phyloP scores from a whole-genome alignment of 2,888 invertebrate species.

The Erebia aethiops region DNA sequence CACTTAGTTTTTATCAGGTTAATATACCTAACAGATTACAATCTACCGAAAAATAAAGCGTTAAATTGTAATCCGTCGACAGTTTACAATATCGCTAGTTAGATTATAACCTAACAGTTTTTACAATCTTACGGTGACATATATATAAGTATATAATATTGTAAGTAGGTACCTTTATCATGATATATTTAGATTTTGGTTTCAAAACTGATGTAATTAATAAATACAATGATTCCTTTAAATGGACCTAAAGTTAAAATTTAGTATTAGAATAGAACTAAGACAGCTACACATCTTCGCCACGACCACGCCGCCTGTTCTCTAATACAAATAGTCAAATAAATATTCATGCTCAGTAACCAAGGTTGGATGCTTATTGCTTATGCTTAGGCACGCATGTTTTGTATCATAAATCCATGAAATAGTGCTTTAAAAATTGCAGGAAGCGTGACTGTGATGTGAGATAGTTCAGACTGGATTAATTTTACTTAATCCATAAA shows the following conservation, averaged over 20 bases:
- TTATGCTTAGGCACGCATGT: conserved; percentile 6
- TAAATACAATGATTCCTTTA: background rate
- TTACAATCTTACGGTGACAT: too few species aligned
- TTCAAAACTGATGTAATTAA: background rate
- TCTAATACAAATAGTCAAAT: conserved; percentile 6
- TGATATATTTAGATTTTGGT: background rate
- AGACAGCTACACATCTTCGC: background rate
- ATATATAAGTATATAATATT: too few species aligned
- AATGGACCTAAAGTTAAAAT: background rate
- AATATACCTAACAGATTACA: too few species aligned
- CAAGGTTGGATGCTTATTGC: conserved; percentile 13
- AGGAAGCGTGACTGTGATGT: background rate
- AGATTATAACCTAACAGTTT: too few species aligned
- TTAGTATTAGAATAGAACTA: background rate
- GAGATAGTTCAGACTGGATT: background rate
- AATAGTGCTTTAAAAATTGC: background rate
- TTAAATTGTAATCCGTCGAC: too few species aligned
- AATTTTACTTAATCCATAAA: background rate
- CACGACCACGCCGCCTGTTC: background rate
- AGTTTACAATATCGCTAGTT: too few species aligned
- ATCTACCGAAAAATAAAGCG: too few species aligned
- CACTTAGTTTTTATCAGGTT: too few species aligned
- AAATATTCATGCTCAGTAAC: conserved; percentile 15
- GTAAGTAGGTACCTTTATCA: too few species aligned
- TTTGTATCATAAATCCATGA: background rate